These are phyloP conservation scores for Engraulis encrasicolus DNA, from an alignment of 2,113 vertebrate species.

Conservation along the genomic window DNA sequence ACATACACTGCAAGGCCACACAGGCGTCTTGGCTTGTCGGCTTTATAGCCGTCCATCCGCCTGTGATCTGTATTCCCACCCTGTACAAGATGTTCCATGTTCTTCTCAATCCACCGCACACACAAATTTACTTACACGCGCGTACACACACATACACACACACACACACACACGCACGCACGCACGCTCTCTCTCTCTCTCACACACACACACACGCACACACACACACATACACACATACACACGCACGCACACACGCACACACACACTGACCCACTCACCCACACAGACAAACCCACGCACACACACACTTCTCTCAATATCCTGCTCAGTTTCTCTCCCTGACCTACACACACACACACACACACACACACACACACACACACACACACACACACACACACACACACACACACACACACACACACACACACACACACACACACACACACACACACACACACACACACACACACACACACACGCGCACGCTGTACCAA, in stretches of 20 bases:
- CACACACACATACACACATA: no score
- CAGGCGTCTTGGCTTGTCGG: background rate
- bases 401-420: background rate
- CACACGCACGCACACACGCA: no score
- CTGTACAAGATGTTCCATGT: background rate
- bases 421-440: background rate
- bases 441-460: background rate
- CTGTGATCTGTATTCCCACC: background rate
- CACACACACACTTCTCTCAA: no score
- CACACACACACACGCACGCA: no score
- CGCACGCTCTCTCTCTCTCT: no score
- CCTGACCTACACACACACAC: no score
- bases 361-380: background rate
- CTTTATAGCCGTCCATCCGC: background rate
- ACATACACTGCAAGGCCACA: background rate
- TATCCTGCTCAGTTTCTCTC: no score
- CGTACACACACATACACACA: no score
- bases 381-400: background rate
- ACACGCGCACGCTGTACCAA: background rate
- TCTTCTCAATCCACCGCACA: background rate
- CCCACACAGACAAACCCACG: no score
- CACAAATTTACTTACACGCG: background rate
- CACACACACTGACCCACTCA: no score
- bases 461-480: background rate
- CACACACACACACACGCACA: no score